phyloP scores from a whole-genome alignment of 2,113 vertebrate species.

The Himantopus leucocephalus region DNA sequence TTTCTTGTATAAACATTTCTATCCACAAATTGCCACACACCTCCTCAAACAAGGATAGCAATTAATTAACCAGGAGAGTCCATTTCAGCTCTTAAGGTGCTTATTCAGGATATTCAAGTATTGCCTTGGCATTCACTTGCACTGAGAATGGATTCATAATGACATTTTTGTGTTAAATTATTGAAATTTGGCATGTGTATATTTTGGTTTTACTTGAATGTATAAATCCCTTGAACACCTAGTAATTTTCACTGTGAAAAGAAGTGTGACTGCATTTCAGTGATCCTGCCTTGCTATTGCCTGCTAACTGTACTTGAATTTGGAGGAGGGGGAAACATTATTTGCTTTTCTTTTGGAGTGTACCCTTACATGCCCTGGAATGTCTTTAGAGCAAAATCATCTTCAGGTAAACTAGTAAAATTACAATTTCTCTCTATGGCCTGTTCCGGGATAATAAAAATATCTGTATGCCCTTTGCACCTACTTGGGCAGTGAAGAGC shows the following conservation, averaged over 20 bases:
- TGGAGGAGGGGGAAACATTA: neutral
- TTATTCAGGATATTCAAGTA: neutral
- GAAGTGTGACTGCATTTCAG: neutral
- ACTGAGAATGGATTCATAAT: neutral
- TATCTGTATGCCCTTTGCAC: neutral
- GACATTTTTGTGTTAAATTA: neutral
- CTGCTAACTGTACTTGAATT: neutral
- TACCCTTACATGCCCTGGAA: neutral
- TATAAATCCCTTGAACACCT: neutral
- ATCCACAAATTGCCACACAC: neutral
- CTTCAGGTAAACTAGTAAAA: neutral
- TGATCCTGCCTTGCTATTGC: neutral
- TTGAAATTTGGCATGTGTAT: neutral
- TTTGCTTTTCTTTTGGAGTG: neutral
- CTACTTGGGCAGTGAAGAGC: neutral
- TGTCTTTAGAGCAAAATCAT: neutral
- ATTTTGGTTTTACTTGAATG: neutral
- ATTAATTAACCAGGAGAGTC: neutral
- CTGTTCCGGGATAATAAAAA: neutral
- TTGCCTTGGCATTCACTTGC: neutral
- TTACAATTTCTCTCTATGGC: neutral
- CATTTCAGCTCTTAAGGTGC: neutral
- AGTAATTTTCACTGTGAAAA: neutral
- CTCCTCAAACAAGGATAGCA: neutral
- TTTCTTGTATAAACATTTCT: slow-evolving; percentile 6